Evolutionary conservation across 2,888 invertebrate genomes (phyloP).

Genomic region (Geophilus truncorum): DNA sequence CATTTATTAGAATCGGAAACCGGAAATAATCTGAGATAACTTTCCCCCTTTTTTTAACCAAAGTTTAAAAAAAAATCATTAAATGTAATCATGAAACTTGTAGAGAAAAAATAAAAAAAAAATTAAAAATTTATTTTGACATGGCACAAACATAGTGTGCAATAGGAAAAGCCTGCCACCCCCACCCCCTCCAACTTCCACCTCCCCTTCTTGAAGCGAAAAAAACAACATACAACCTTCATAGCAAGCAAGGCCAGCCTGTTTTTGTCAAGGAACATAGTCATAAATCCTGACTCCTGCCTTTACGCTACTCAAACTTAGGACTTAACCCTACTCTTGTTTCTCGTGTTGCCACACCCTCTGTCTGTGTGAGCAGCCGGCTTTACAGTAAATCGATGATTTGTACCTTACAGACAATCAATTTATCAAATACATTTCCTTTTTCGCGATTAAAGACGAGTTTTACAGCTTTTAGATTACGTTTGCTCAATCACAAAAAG

Average conservation of each 20-base stretch:
- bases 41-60: background rate
- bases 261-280: slow-evolving; percentile 14
- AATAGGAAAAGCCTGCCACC: background rate
- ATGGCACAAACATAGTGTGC: background rate
- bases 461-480: too few species aligned
- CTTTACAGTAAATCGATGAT: slow-evolving; percentile 1
- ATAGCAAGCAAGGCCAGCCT: background rate
- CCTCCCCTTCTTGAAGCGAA: background rate
- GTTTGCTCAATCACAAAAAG: too few species aligned
- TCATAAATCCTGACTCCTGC: background rate
- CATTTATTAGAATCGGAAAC: background rate
- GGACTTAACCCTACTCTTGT: background rate
- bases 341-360: slow-evolving; percentile 8
- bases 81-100: background rate
- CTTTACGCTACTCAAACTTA: slow-evolving; percentile 1
- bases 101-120: too few species aligned
- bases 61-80: background rate
- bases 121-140: too few species aligned
- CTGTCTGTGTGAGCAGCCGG: background rate
- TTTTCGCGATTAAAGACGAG: background rate
- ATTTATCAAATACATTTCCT: slow-evolving; percentile 19
- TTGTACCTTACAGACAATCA: slow-evolving; percentile 21
- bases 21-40: background rate
- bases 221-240: background rate
- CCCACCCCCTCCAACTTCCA: too few species aligned